Evolutionary conservation across 2,888 invertebrate genomes (phyloP).

Genomic region (Cantharis rustica): DNA sequence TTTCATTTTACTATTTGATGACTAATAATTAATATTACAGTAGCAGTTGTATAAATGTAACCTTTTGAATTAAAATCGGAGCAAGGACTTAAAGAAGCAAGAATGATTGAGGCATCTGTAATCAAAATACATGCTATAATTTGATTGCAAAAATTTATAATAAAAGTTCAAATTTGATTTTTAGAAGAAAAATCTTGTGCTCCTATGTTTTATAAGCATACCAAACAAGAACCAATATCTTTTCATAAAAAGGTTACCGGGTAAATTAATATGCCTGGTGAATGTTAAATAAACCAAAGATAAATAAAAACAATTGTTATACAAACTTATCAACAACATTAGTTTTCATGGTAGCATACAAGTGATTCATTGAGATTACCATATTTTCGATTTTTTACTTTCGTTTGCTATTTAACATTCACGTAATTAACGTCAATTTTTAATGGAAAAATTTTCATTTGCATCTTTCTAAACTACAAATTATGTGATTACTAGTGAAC

Average conservation of each 20-base stretch:
- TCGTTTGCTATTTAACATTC: background rate
- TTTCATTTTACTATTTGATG: background rate
- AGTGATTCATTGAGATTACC: background rate
- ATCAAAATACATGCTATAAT: background rate
- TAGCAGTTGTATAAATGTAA: background rate
- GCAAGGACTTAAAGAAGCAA: background rate
- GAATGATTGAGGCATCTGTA: background rate
- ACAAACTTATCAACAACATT: background rate
- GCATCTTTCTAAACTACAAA: background rate
- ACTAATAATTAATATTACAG: background rate
- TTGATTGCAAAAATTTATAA: background rate
- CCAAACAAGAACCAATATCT: background rate
- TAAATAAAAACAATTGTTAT: background rate
- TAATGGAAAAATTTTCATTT: background rate
- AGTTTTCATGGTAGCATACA: background rate
- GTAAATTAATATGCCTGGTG: background rate
- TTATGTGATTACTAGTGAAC: background rate
- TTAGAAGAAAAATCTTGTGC: background rate
- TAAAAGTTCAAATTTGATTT: background rate
- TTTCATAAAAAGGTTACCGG: constrained; percentile 8
- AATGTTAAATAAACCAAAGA: background rate
- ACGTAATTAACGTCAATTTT: background rate
- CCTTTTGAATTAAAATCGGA: background rate
- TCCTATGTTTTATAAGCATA: background rate
- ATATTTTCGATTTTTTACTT: constrained; percentile 5